Conservation (phyloP, 2,797 vertebrate genomes). For the Octomys mimax region DNA sequence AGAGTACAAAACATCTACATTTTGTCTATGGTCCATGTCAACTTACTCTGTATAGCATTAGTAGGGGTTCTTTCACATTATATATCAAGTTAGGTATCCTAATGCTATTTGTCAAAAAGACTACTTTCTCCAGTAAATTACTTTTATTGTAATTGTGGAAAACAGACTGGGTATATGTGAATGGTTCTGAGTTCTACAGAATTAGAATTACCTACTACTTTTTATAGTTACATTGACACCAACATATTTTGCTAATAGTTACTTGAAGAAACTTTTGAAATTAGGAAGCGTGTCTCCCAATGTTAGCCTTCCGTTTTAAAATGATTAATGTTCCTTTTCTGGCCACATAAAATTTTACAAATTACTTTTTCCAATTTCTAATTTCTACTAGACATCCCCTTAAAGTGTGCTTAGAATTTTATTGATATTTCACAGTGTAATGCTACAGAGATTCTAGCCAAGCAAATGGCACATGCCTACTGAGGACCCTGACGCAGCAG, state of each 20-base stretch:
- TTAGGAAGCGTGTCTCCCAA: not conserved
- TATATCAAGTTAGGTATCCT: not conserved
- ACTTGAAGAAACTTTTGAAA: not conserved
- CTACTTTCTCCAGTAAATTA: not conserved
- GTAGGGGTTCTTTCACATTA: not conserved
- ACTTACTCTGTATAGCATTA: not conserved
- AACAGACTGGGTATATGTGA: not conserved
- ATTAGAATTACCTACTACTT: not conserved
- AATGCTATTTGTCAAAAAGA: not conserved
- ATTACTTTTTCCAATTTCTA: not conserved
- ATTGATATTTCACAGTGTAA: not conserved
- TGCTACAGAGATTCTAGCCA: not conserved
- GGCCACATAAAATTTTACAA: not conserved
- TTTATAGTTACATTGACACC: not conserved
- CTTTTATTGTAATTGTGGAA: not conserved
- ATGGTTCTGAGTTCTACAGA: not conserved
- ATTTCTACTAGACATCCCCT: not conserved
- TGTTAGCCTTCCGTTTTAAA: not conserved
- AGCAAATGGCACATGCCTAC: too few relatives aligned
- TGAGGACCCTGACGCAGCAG: too few relatives aligned
- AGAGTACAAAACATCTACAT: not conserved
- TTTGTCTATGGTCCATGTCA: not conserved
- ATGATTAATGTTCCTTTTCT: not conserved
- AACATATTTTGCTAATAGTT: not conserved
- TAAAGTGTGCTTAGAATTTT: not conserved